Base-by-base conservation (phyloP, 2,113 vertebrate genomes). In the Chinchilla lanigera region DNA sequence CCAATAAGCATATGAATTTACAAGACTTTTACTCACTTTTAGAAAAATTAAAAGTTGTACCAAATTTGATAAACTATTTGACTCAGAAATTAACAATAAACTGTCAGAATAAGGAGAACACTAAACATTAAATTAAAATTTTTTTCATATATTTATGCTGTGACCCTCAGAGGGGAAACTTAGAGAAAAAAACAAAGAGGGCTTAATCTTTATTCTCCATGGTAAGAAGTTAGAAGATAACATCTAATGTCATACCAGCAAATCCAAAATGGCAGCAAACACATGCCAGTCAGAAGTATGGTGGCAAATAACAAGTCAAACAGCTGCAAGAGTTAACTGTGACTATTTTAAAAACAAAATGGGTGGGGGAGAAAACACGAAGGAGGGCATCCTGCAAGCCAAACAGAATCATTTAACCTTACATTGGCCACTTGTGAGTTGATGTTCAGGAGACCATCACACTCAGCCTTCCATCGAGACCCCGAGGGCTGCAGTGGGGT, bases 271-370 rank as follows among this genome's bases (percentile, higher is more conserved):
- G 82, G 54, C 50, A 87, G 16, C 20, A 58, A 90, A 75, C 16
- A 67, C 35, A 47, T 33, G n/a, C 12, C 41, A 69, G 67, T 89
- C 85, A 86, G 61, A 83, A 61, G 38, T 41, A 69, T 80, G 33
- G 33, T 50, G 9, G 35, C 50, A 78, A 80, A 83, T 50, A 50
- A 22, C 81, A 87, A 78, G 52, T 81, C 75, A 65, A 92, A 6
- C 38, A 92, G 20, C 17, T 75, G 41, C 17, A 95, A 93, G 41
- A 56, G 44, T 90, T 90, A 47, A 38, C 13, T 89, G 90, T 77
- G 78, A 91, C 69, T 95, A 56, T 80, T 93, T 81, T 81, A 63
- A 90, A 94, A 91, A 97, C 50, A 82, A 90, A 88, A 71, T 6
- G 77, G 20, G 19, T 85, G 60, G 60, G 35, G 2, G 1, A 28